Conservation (phyloP, 2,113 vertebrate genomes). For the Zosterops borbonicus region DNA sequence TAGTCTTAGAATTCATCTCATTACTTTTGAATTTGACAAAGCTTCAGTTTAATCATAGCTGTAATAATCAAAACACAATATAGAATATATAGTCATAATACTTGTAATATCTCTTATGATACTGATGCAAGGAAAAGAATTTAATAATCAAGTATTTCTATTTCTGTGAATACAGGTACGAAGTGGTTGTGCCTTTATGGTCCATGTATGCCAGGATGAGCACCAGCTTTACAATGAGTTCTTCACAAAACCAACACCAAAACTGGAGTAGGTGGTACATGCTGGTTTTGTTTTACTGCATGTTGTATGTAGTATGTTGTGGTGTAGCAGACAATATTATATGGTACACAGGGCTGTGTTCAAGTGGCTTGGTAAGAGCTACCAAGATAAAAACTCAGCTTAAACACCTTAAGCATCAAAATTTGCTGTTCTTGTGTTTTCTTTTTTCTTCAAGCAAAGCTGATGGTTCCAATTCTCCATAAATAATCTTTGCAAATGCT, state of each 20-base stretch:
- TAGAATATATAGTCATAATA: neutral
- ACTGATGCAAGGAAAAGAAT: neutral
- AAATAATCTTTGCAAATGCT: neutral
- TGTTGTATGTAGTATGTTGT: neutral
- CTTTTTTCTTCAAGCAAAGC: neutral
- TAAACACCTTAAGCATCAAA: neutral
- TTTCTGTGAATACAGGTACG: constrained; percentile 81
- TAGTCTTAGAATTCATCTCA: neutral
- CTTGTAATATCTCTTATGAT: neutral
- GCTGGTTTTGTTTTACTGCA: neutral
- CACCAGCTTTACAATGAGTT: constrained; percentile 96
- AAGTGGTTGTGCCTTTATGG: constrained; percentile 98
- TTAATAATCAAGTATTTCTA: neutral
- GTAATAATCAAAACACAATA: neutral
- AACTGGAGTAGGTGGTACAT: constrained; percentile 89
- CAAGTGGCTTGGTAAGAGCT: neutral
- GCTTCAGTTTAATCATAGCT: neutral
- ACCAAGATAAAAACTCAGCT: neutral
- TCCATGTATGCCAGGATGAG: constrained; percentile 97
- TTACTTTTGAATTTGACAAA: neutral
- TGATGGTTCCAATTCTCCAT: neutral
- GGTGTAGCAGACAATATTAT: neutral
- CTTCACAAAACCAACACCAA: constrained; percentile 90
- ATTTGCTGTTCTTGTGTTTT: neutral
- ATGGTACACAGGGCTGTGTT: neutral